phyloP scores from a whole-genome alignment of 2,888 invertebrate species.

The Sminthurinus aureus region DNA sequence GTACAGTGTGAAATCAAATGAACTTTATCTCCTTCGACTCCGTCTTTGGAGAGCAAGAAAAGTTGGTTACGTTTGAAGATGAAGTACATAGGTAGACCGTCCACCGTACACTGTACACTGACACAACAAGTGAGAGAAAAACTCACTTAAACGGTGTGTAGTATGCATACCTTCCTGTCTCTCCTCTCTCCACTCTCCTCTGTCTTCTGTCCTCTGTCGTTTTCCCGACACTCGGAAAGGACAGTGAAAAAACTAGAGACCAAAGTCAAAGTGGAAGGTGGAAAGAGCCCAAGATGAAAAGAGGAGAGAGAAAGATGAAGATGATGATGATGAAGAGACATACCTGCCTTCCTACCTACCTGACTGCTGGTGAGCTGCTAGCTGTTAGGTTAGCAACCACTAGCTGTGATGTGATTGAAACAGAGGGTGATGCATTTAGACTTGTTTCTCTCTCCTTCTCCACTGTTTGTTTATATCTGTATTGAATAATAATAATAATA shows the following conservation, averaged over 20 bases:
- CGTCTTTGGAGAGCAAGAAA: neutral
- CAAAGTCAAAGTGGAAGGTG: too few relatives aligned
- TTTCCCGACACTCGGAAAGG: neutral
- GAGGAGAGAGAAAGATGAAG: neutral
- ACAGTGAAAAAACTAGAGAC: neutral
- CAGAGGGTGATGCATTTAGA: conserved; percentile 7
- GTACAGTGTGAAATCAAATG: too few relatives aligned
- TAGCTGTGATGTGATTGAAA: conserved; percentile 15
- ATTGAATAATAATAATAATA: too few relatives aligned
- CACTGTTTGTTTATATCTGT: too few relatives aligned
- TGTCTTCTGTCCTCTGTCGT: neutral
- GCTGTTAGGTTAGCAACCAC: neutral
- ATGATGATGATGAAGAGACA: neutral
- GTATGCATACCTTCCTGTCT: conserved; percentile 17
- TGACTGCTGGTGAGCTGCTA: neutral
- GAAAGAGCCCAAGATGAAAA: too few relatives aligned
- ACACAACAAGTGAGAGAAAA: neutral
- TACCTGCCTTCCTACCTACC: neutral
- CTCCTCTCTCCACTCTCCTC: neutral
- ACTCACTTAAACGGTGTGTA: conserved; percentile 7
- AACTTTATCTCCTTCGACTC: too few relatives aligned
- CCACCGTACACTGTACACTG: neutral
- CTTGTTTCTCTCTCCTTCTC: neutral
- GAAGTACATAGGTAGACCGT: too few relatives aligned
- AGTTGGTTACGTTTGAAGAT: neutral